Conservation (phyloP, 2,113 vertebrate genomes). For the Odontophorus gujanensis region DNA sequence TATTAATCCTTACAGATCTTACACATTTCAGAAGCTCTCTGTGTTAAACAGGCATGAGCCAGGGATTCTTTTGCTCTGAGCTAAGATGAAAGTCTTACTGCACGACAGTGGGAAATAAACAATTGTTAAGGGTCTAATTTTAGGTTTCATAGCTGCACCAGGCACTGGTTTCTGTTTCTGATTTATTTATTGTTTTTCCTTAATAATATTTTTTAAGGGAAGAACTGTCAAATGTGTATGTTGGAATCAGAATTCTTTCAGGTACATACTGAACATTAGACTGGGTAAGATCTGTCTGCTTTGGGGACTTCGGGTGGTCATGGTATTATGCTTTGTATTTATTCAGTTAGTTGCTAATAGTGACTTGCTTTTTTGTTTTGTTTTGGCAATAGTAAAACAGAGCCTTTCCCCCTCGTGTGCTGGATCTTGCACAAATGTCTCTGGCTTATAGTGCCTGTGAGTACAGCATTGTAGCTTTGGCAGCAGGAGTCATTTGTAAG, state of each 20-base stretch:
- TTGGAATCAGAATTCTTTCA: not conserved
- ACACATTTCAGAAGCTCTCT: not conserved
- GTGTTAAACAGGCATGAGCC: not conserved
- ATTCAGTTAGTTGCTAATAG: not conserved
- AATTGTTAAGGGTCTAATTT: not conserved
- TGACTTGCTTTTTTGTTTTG: not conserved
- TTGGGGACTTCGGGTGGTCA: not conserved
- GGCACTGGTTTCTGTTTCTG: not conserved
- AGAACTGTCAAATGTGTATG: not conserved
- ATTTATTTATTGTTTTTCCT: not conserved
- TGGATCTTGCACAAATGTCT: not conserved
- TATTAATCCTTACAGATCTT: not conserved
- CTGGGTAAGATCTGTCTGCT: not conserved
- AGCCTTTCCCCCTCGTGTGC: not conserved
- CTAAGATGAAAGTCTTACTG: not conserved
- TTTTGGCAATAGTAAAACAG: not conserved
- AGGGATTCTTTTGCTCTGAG: conserved; percentile 25
- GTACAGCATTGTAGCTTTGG: not conserved
- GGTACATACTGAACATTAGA: not conserved
- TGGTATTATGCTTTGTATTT: not conserved
- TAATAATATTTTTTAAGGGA: not conserved
- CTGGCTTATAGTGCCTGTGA: not conserved
- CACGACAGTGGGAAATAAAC: not conserved
- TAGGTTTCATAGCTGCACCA: not conserved
- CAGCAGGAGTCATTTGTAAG: not conserved